These are phyloP conservation scores for Mobula birostris DNA, from an alignment of 2,113 vertebrate genomes.

Conservation along the genomic window DNA sequence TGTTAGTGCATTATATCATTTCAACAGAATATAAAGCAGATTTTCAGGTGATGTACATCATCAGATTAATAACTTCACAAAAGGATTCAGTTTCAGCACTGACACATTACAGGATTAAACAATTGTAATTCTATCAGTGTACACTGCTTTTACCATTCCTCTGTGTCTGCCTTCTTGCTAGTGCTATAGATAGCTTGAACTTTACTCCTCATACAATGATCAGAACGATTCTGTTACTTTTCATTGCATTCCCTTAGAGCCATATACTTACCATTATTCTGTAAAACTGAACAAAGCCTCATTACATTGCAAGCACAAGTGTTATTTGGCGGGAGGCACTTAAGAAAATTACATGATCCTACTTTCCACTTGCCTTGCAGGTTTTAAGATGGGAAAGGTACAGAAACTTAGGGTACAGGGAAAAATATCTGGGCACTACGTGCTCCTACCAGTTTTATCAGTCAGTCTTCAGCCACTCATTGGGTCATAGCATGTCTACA, in stretches of 20 bases:
- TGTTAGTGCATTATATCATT: background rate
- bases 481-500: too few species aligned
- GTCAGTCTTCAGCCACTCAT: background rate
- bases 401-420: background rate
- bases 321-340: background rate
- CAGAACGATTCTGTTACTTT: background rate
- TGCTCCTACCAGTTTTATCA: background rate
- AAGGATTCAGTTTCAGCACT: background rate
- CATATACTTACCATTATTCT: background rate
- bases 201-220: background rate
- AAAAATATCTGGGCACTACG: background rate
- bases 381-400: background rate
- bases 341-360: slow-evolving; percentile 8
- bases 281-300: background rate
- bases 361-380: background rate
- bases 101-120: background rate
- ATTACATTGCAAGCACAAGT: background rate
- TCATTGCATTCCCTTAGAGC: background rate
- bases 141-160: background rate
- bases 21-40: background rate
- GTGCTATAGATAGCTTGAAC: background rate
- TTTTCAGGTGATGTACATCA: too few species aligned
- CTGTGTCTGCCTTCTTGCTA: background rate
- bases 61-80: background rate
- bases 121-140: slow-evolving; percentile 22